Percentiles rank a stretch among this genome's conserved stretches.
These are phyloP conservation scores for Grallaria varia DNA, from an alignment of 2,113 vertebrate species.

Conservation along the genomic window DNA sequence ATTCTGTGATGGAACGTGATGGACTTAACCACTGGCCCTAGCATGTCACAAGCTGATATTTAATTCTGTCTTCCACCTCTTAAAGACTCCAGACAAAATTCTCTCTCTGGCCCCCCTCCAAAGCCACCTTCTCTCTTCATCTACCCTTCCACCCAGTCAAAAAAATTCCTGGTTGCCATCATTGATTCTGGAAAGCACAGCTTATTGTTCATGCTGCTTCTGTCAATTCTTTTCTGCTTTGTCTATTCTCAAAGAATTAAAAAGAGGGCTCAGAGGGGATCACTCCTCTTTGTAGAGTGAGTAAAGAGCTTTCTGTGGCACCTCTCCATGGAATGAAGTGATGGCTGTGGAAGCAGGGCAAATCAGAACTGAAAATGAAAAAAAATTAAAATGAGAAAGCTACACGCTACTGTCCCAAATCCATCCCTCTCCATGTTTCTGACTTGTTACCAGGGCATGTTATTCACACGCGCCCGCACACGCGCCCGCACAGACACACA, in stretches of 20 bases:
- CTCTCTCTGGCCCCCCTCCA: not conserved
- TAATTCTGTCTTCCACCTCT: not conserved
- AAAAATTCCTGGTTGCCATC: not conserved
- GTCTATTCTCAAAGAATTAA: not conserved
- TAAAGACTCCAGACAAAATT: not conserved
- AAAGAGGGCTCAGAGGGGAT: slow-evolving; percentile 11
- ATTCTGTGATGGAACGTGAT: not conserved
- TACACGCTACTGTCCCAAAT: not conserved
- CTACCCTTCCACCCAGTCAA: not conserved
- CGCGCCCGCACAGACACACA: not conserved
- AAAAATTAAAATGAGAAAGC: not conserved
- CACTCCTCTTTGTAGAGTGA: not conserved
- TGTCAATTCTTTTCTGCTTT: slow-evolving; percentile 29
- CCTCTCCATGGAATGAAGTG: not conserved
- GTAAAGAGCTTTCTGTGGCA: not conserved
- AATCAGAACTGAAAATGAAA: not conserved
- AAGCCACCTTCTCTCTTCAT: not conserved
- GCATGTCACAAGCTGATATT: not conserved
- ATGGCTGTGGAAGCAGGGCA: not conserved
- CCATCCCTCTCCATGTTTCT: not conserved
- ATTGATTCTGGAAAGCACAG: not conserved
- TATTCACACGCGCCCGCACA: not conserved
- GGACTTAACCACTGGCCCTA: not conserved
- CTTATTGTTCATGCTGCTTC: not conserved
- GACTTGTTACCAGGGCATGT: not conserved